phyloP scores from a whole-genome alignment of 2,888 invertebrate genomes.

The Stenotaenia linearis region DNA sequence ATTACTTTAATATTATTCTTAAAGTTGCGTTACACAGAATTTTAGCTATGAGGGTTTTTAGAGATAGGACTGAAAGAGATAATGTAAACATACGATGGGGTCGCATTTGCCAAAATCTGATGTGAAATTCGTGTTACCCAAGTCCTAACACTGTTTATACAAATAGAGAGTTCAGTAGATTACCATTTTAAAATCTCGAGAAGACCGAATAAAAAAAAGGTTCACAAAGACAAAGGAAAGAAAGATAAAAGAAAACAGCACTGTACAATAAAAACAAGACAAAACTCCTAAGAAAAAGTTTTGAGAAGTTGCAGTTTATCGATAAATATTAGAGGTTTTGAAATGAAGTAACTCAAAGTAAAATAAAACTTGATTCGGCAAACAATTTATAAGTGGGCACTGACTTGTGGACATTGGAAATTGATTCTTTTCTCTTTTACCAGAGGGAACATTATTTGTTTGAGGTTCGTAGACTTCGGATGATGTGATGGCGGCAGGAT shows the following conservation, averaged over 20 bases:
- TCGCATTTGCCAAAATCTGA: background rate
- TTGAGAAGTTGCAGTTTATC: background rate
- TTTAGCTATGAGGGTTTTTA: too few relatives aligned
- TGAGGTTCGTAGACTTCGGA: background rate
- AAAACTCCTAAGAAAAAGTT: too few relatives aligned
- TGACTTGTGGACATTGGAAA: slow-evolving; percentile 2
- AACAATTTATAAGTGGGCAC: background rate
- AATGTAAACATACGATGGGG: background rate
- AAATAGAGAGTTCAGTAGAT: background rate
- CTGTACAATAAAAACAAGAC: background rate
- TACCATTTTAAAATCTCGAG: background rate
- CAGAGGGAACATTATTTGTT: slow-evolving; percentile 3
- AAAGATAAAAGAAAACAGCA: too few relatives aligned
- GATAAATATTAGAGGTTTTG: background rate
- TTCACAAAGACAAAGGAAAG: too few relatives aligned
- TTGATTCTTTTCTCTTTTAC: background rate
- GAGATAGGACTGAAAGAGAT: background rate
- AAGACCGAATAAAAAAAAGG: background rate
- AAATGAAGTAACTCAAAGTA: background rate
- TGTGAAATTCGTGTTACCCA: background rate
- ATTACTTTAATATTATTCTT: too few relatives aligned
- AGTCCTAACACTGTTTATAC: background rate
- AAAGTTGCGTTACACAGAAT: too few relatives aligned
- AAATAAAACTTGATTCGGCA: background rate
- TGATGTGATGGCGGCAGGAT: background rate